Base-by-base conservation (phyloP, 2,888 invertebrate species). In the Graphium colonna region DNA sequence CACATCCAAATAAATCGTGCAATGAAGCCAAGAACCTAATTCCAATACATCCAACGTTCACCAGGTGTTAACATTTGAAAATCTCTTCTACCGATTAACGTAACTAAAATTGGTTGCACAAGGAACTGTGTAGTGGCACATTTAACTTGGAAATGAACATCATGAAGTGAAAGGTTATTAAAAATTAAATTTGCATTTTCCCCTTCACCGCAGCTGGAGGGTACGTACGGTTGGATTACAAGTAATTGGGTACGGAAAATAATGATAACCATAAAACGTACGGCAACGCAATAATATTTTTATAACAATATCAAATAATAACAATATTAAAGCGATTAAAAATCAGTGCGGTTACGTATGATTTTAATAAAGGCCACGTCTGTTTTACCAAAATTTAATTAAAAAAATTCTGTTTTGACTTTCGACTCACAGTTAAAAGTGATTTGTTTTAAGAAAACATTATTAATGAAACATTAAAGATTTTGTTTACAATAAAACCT, bases 141-240 rank as follows among this genome's bases (percentile, higher is more conserved):
- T 38, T 5, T 21, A 46, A 46, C 21, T 18, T 38, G 18, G 38
- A 46, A 38, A 46, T 38, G 38, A 38, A 46, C 36, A 46, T 46
- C 38, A 38, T 46, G 10, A 36, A 46, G 46, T 38, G 46, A 46
- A 38, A 46, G 46, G 46, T 46, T 38, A 38, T 38, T 21, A 38
- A 46, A 46, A 46, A 36, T 4, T 38, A 16, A 36, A 46, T 21
- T 21, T 21, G 18, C 13, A 38, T 46, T 21, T 46, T 18, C 21
- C 8, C 21, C 33, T 17, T 45, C 33, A 45, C 38, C 8, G 12
- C 38, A n/a, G 12, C 16, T 46, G n/a, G 33, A 36, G 45, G 45
- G 38, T 7, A 38, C 12, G 38, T 7, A 38, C 12, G 36, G 36
- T 36, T 10, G 12, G 36, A 36, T 36, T 12, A 12, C n/a, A 13